A percentile compares a stretch with the other conserved stretches of the same genome.
phyloP scores from a whole-genome alignment of 2,888 invertebrate genomes.

The Xestia xanthographa region DNA sequence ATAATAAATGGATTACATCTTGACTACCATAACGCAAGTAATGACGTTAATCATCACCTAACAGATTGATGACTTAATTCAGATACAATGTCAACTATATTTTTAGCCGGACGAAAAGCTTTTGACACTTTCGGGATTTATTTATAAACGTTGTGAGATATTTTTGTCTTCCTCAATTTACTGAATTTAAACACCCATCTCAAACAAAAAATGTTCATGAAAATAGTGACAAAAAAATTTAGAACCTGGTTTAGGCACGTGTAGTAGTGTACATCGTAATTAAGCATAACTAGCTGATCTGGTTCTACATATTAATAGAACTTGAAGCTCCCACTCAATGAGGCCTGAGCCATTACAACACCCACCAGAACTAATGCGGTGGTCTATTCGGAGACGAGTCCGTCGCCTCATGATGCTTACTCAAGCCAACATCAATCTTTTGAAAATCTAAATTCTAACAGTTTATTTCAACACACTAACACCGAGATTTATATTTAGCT shows the following conservation, averaged over 20 bases:
- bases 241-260: neutral
- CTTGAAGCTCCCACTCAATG: slow-evolving; percentile 39
- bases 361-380: slow-evolving; percentile 47
- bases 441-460: neutral
- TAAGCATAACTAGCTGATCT: neutral
- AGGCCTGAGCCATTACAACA: slow-evolving; percentile 25
- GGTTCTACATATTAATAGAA: slow-evolving; percentile 31
- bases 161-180: neutral
- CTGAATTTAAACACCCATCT: neutral
- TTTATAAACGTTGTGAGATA: slow-evolving; percentile 31
- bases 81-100: slow-evolving; percentile 36
- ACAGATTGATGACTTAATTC: slow-evolving; percentile 29
- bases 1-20: slow-evolving; percentile 37
- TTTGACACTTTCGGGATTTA: slow-evolving; percentile 13
- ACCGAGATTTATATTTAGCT: slow-evolving; percentile 11
- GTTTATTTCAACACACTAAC: slow-evolving; percentile 29
- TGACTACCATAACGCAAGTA: slow-evolving; percentile 28
- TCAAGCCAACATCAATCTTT: slow-evolving; percentile 44
- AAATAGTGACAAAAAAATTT: neutral
- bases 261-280: neutral
- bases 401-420: slow-evolving; percentile 9
- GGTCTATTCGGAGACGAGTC: slow-evolving; percentile 42
- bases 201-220: neutral
- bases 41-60: slow-evolving; percentile 27
- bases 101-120: slow-evolving; percentile 26